phyloP scores from a whole-genome alignment of 1,140 invertebrate genomes.

The Calycopis cecrops region DNA sequence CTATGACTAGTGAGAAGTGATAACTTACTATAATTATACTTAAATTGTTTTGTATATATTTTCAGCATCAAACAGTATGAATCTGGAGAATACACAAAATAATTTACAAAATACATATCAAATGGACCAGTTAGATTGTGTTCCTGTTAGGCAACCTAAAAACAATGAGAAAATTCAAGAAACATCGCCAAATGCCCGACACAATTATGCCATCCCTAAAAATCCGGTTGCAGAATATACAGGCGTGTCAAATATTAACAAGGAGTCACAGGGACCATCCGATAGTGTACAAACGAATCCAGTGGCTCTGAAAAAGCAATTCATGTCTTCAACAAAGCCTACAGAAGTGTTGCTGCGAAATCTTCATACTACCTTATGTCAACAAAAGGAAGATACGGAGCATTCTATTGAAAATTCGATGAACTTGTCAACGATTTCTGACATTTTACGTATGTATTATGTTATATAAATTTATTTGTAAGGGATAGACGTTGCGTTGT shows the following conservation, averaged over 20 bases:
- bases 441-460: slow-evolving; percentile 61
- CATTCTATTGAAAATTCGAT: slow-evolving; percentile 51
- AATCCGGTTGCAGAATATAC: slow-evolving; percentile 17
- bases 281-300: slow-evolving; percentile 1
- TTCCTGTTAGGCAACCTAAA: slow-evolving; percentile 52
- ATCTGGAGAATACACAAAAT: slow-evolving; percentile 17
- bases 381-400: slow-evolving; percentile 44
- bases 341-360: slow-evolving; percentile 40
- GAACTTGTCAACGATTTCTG: slow-evolving; percentile 62
- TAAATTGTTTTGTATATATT: slow-evolving; percentile 13
- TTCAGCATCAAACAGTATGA: slow-evolving; percentile 36
- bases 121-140: slow-evolving; percentile 47
- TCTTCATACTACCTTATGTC: slow-evolving; percentile 35
- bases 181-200: slow-evolving; percentile 16
- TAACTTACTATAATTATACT: no score
- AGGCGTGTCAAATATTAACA: slow-evolving; percentile 7
- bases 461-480: no score
- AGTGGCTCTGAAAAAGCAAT: not conserved
- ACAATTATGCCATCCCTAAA: slow-evolving; percentile 16
- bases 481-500: no score
- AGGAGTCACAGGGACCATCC: slow-evolving; percentile 6
- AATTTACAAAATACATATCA: slow-evolving; percentile 34
- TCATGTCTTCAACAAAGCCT: slow-evolving; percentile 27
- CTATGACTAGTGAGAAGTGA: no score
- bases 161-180: slow-evolving; percentile 25